These are phyloP conservation scores for Oithona nana DNA, from an alignment of 2,888 invertebrate species.

Conservation along the genomic window DNA sequence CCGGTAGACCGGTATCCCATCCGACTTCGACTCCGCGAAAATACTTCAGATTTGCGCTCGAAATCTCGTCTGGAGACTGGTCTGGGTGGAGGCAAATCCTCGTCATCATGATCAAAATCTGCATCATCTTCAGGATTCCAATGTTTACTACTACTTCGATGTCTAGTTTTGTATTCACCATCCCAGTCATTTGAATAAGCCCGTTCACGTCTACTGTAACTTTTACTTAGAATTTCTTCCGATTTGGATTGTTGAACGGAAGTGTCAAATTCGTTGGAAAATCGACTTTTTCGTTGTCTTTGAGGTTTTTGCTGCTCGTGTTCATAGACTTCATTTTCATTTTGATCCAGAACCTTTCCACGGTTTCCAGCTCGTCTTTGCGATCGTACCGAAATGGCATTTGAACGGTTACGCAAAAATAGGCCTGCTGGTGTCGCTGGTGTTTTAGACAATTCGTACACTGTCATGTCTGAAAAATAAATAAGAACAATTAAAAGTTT, in stretches of 20 bases:
- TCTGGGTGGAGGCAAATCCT: not conserved
- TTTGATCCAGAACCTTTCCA: not conserved
- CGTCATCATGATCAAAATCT: not conserved
- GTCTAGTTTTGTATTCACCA: not conserved
- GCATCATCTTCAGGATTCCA: not conserved
- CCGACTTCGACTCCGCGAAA: not conserved
- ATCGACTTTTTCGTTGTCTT: not conserved
- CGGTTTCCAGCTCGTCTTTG: not conserved
- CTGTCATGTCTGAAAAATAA: too few relatives aligned
- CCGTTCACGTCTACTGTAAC: not conserved
- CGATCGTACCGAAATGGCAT: not conserved
- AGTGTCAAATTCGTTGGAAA: not conserved
- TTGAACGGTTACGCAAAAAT: not conserved
- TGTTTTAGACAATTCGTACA: not conserved
- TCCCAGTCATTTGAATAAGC: conserved; percentile 3
- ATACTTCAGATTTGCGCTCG: not conserved
- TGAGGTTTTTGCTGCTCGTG: not conserved
- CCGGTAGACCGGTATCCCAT: not conserved
- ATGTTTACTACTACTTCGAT: too few relatives aligned
- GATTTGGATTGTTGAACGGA: not conserved
- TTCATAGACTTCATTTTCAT: not conserved
- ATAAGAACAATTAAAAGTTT: too few relatives aligned
- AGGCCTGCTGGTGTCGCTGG: not conserved
- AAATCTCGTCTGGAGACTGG: not conserved
- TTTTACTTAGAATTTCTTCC: not conserved